These are phyloP conservation scores for Aphis gossypii DNA, from an alignment of 1,140 invertebrate genomes.

Conservation along the genomic window DNA sequence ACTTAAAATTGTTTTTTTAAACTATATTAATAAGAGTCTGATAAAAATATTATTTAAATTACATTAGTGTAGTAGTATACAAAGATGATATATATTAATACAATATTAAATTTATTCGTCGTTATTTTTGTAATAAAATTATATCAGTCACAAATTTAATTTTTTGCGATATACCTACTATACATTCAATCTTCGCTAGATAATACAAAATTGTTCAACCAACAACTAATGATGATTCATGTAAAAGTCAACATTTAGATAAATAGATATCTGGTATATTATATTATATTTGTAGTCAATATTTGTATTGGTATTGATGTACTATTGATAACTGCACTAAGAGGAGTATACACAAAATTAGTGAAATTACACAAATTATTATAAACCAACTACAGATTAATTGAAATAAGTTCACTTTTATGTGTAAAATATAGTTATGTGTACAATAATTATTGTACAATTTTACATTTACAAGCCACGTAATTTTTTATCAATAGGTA, in stretches of 20 bases:
- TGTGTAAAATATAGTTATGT: background rate
- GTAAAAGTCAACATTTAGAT: background rate
- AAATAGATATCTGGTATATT: background rate
- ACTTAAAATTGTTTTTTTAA: slow-evolving; percentile 13
- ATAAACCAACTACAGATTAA: background rate
- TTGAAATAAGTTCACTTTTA: background rate
- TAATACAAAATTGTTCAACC: background rate
- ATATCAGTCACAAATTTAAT: background rate
- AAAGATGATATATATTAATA: background rate
- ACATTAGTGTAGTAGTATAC: too few relatives aligned
- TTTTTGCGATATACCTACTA: background rate
- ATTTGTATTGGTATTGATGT: too few relatives aligned
- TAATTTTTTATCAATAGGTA: too few relatives aligned
- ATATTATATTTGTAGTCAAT: too few relatives aligned
- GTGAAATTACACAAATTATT: background rate
- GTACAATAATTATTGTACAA: background rate
- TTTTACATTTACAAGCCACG: background rate
- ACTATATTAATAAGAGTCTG: background rate
- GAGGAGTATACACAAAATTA: background rate
- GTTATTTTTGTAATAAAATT: background rate
- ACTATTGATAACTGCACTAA: background rate
- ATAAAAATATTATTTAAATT: slow-evolving; percentile 11
- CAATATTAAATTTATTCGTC: background rate
- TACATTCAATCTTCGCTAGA: background rate
- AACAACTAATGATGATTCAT: background rate